A percentile compares a stretch with the other conserved stretches of the same genome.
These are phyloP conservation scores for Theocolax elegans DNA, from an alignment of 1,140 invertebrate genomes.

Conservation along the genomic window DNA sequence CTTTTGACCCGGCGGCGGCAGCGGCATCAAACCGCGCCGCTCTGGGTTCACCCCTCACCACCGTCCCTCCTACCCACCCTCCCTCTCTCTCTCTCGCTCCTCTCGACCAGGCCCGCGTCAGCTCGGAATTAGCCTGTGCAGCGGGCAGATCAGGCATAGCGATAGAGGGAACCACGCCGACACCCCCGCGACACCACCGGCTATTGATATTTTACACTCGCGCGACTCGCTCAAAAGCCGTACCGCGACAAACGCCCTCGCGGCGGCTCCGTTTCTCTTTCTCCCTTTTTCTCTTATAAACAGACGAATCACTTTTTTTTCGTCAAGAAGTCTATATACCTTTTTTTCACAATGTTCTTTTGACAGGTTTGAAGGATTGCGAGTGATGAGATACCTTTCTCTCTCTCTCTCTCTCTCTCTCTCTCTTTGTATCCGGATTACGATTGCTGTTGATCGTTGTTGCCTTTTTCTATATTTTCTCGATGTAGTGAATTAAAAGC, in stretches of 20 bases:
- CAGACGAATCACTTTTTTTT: no score
- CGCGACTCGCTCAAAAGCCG: constrained; percentile 1
- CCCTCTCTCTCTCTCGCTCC: neutral
- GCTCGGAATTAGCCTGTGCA: constrained; percentile 20
- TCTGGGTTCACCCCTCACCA: constrained; percentile 39
- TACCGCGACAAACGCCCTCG: neutral
- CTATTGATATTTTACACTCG: constrained; percentile 26
- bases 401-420: no score
- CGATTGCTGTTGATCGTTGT: no score
- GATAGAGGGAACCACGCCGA: neutral
- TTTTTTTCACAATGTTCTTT: no score
- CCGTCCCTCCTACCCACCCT: constrained; percentile 40
- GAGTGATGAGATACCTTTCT: no score
- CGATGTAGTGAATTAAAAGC: no score
- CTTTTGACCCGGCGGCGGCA: constrained; percentile 25
- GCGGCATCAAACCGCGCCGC: neutral
- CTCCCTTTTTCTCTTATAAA: neutral
- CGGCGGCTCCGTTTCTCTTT: neutral
- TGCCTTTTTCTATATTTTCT: no score
- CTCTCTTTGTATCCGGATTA: no score
- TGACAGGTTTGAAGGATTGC: no score
- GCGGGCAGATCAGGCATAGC: neutral
- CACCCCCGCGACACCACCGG: neutral
- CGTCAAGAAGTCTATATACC: no score
- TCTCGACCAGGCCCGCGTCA: neutral